A percentile compares a stretch with the other conserved stretches of the same genome.
Conservation (phyloP, 2,888 invertebrate species). For the Hoplodrina blanda region DNA sequence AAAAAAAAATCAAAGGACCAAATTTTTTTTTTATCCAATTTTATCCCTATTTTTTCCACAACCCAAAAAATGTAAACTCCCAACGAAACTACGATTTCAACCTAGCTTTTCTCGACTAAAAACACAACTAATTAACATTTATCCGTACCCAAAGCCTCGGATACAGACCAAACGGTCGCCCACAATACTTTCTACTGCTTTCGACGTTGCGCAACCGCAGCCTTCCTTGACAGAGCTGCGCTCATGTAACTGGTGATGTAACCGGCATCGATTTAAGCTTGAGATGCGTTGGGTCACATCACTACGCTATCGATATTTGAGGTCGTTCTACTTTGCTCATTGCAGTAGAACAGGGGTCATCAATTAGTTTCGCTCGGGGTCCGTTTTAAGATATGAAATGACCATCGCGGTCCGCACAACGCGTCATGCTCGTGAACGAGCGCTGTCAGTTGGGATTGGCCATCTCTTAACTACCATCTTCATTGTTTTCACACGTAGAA, state of each 20-base stretch:
- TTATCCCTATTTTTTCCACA: background rate
- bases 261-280: constrained; percentile 51
- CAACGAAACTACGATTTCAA: background rate
- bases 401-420: no score
- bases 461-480: no score
- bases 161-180: constrained; percentile 31
- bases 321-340: constrained; percentile 30
- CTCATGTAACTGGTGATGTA: constrained; percentile 64
- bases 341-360: background rate
- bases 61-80: background rate
- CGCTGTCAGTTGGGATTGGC: no score
- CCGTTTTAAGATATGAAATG: no score
- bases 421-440: no score
- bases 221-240: constrained; percentile 61
- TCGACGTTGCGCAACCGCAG: constrained; percentile 58
- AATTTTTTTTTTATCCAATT: no score
- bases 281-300: constrained; percentile 54
- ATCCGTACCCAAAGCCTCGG: constrained; percentile 29
- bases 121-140: constrained; percentile 53
- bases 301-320: constrained; percentile 38
- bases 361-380: no score
- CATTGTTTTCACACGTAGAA: no score
- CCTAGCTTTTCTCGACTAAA: constrained; percentile 21
- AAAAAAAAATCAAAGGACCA: no score
- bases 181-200: constrained; percentile 61